Percentiles rank a stretch among this genome's conserved stretches.
phyloP scores from a whole-genome alignment of 2,113 vertebrate species.

The Colius striatus region DNA sequence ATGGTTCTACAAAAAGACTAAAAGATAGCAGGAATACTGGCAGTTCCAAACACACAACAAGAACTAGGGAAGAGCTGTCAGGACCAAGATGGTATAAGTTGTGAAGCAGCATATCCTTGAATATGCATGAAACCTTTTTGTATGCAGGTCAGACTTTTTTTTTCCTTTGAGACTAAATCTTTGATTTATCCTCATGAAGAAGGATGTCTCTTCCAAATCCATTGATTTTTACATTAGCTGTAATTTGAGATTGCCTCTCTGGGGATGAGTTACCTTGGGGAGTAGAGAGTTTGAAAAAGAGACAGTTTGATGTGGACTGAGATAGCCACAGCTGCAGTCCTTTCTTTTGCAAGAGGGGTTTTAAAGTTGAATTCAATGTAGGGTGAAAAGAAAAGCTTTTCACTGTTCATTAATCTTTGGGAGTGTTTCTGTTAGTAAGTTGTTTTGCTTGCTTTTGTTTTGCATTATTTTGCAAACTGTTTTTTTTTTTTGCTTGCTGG shows the following conservation, averaged over 20 bases:
- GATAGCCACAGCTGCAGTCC: not conserved
- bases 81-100: not conserved
- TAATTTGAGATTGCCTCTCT: not conserved
- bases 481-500: not conserved
- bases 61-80: not conserved
- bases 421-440: not conserved
- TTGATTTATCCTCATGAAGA: conserved; percentile 5
- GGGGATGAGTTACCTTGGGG: not conserved
- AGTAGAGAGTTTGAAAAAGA: not conserved
- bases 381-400: not conserved
- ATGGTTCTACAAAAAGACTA: not conserved
- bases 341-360: conserved; percentile 25
- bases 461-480: not conserved
- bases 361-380: conserved; percentile 21
- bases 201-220: not conserved
- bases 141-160: not conserved
- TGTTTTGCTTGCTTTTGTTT: not conserved
- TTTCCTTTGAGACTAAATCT: not conserved
- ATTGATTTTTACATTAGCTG: not conserved
- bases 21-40: not conserved
- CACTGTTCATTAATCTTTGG: not conserved
- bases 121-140: not conserved
- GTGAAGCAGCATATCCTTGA: not conserved
- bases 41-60: not conserved
- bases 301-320: not conserved